These are phyloP conservation scores for Ranitomeya variabilis DNA, from an alignment of 2,113 vertebrate genomes.

Conservation along the genomic window DNA sequence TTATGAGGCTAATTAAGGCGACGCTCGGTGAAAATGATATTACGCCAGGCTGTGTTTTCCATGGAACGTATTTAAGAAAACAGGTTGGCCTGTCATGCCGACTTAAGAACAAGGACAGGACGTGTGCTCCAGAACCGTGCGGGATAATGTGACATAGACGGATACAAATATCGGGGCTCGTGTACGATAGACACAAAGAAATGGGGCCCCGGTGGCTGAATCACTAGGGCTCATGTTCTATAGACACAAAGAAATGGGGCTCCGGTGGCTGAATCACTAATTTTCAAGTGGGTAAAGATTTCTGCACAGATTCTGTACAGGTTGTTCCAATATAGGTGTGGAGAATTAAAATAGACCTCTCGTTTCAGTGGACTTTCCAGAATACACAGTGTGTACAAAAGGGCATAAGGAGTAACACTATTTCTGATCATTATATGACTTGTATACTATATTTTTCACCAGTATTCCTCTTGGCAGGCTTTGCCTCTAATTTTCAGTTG, in stretches of 20 bases:
- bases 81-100: background rate
- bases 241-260: background rate
- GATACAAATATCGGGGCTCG: background rate
- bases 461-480: too few relatives aligned
- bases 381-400: too few relatives aligned
- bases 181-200: background rate
- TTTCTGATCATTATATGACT: too few relatives aligned
- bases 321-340: too few relatives aligned
- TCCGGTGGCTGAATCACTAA: background rate
- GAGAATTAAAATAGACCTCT: too few relatives aligned
- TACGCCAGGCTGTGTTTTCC: background rate
- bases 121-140: background rate
- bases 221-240: background rate
- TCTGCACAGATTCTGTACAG: too few relatives aligned
- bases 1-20: constrained; percentile 29
- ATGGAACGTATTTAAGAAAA: background rate
- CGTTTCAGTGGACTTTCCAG: too few relatives aligned
- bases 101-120: background rate
- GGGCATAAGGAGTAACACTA: too few relatives aligned
- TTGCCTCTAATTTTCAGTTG: too few relatives aligned
- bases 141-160: background rate
- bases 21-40: constrained; percentile 22
- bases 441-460: too few relatives aligned
- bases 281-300: too few relatives aligned
- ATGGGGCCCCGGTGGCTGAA: background rate